Base-by-base conservation (phyloP, 1,140 invertebrate species). In the Dreissena rostriformis region DNA sequence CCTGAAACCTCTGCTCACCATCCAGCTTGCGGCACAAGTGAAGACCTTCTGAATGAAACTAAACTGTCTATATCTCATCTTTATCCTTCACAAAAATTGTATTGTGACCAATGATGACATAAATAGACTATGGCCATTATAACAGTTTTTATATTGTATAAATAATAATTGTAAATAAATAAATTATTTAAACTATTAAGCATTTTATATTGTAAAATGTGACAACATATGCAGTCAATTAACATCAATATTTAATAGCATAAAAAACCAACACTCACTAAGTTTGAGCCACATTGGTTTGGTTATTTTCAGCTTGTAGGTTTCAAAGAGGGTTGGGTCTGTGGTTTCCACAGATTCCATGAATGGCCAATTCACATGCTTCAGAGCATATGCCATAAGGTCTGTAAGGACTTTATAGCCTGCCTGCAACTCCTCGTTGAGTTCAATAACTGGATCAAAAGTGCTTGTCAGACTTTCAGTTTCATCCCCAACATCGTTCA, bases 271-370 rank as follows among this genome's bases (percentile, higher is more conserved):
- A 15, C 10, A 77, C 74, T 70, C 63, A 84, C 82, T 84, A 39
- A 72, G 24, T 72, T 78, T 84, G 5, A 84, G 51, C 82, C 82
- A 84, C 53, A 84, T 70, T 19, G 82, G 82, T 53, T 78, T 84
- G 14, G 76, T 57, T 1, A 84, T 84, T 8, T 66, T 65, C 49
- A 76, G 65, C 29, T 65, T 77, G 53, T 84, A 84, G 61, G 26
- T 74, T 71, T 71, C 67, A 72, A 63, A 77, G 51, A 82, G 72
- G 2, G 75, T 74, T 70, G 75, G 82, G 4, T 49, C 82, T 78
- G 74, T 68, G 26, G n/a, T 74, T 49, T 84, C 73, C 22, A 84
- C 66, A 1, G 82, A 78, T 51, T 84, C 66, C 82, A 84, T 71
- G 57, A 84, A 84, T 17, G 82, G 82, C 82, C 82, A 84, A 57